Percentiles rank a stretch among this genome's conserved stretches.
These are phyloP conservation scores for Daboia siamensis DNA, from an alignment of 2,113 vertebrate genomes.

Conservation along the genomic window DNA sequence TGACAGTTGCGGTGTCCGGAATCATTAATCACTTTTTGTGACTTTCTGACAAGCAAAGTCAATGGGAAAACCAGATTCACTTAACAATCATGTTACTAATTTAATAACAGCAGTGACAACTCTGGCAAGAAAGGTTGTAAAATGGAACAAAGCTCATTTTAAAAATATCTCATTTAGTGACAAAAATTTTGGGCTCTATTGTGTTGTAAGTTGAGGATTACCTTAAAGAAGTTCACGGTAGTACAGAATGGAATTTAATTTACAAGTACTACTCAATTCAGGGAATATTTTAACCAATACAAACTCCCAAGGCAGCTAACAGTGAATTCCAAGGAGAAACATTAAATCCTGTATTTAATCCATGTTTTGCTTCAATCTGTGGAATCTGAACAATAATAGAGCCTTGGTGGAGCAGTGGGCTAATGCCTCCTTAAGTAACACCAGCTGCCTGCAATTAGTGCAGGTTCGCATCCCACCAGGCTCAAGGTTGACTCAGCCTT, in stretches of 20 bases:
- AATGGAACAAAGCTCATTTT: neutral
- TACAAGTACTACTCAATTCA: slow-evolving; percentile 34
- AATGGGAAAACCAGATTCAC: neutral
- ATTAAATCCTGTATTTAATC: slow-evolving; percentile 18
- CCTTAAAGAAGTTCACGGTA: slow-evolving; percentile 1
- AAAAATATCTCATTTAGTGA: neutral
- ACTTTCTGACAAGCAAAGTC: neutral
- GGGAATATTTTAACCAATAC: neutral
- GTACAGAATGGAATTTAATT: slow-evolving; percentile 28
- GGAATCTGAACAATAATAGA: slow-evolving; percentile 35
- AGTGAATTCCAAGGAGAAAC: slow-evolving; percentile 29
- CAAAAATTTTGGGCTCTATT: neutral
- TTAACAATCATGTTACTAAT: neutral
- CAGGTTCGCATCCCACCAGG: too few species aligned
- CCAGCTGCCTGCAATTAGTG: too few species aligned
- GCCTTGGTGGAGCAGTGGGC: too few species aligned
- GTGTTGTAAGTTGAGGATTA: neutral
- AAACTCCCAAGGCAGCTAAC: slow-evolving; percentile 42
- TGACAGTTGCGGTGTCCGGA: neutral
- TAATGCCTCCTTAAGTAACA: too few species aligned
- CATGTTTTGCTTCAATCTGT: slow-evolving; percentile 42
- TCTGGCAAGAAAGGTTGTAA: neutral
- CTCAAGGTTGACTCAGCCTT: too few species aligned
- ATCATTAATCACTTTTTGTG: neutral
- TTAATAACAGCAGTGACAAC: neutral